Evolutionary conservation across 1,140 invertebrate species (phyloP).

Genomic region (Cotesia vestalis): DNA sequence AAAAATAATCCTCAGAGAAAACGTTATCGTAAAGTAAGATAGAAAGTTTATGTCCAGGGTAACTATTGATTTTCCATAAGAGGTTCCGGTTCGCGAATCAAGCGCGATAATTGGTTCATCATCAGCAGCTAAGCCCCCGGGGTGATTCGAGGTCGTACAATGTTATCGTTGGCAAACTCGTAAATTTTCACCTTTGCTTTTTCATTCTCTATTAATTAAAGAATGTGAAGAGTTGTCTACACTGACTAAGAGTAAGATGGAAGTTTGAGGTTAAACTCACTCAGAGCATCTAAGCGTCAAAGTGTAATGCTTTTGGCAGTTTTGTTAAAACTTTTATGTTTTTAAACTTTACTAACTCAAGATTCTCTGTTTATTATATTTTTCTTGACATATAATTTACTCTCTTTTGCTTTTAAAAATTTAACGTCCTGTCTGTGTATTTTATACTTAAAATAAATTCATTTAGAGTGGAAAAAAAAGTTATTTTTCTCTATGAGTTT

Average conservation of each 20-base stretch:
- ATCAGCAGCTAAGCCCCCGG: background rate
- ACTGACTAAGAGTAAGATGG: background rate
- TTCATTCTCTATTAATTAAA: constrained; percentile 22
- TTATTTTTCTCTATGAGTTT: too few relatives aligned
- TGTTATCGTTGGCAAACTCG: background rate
- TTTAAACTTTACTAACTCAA: background rate
- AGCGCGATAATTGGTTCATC: constrained; percentile 34
- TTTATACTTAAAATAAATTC: too few relatives aligned
- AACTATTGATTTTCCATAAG: constrained; percentile 16
- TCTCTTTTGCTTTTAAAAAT: too few relatives aligned
- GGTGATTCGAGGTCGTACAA: background rate
- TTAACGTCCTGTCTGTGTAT: too few relatives aligned
- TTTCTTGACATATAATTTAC: too few relatives aligned
- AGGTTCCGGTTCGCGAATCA: constrained; percentile 21
- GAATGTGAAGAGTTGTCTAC: constrained; percentile 14
- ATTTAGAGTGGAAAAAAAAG: too few relatives aligned
- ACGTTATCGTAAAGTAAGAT: background rate
- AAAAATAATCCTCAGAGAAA: background rate
- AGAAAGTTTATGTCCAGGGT: background rate
- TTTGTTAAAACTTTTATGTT: constrained; percentile 8
- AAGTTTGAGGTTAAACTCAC: constrained; percentile 10
- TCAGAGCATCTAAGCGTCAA: background rate
- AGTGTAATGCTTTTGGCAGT: constrained; percentile 25
- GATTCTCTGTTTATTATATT: too few relatives aligned
- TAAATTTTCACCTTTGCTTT: constrained; percentile 15